Evolutionary conservation across 2,113 vertebrate genomes (phyloP).

Genomic region (Sinocyclocheilus rhinocerous): DNA sequence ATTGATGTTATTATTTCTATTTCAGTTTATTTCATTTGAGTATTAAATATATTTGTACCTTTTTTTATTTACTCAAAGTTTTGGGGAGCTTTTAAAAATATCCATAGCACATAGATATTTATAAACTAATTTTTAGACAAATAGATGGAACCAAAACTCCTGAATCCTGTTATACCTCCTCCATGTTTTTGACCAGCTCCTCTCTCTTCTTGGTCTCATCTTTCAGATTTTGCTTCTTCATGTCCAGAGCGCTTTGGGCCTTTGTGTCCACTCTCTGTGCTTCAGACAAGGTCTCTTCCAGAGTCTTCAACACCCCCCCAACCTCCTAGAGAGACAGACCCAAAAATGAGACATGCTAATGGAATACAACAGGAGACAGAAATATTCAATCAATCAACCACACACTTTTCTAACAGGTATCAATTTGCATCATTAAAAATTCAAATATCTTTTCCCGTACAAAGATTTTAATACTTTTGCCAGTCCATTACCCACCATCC

Average conservation of each 20-base stretch:
- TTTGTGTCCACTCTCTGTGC: slow-evolving; percentile 83
- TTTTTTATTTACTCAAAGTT: too few relatives aligned
- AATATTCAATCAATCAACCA: slow-evolving; percentile 32
- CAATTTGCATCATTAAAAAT: slow-evolving; percentile 45
- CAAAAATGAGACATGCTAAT: slow-evolving; percentile 22
- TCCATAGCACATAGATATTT: too few relatives aligned
- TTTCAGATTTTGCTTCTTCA: slow-evolving; percentile 88
- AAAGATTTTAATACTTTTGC: background rate
- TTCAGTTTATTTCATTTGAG: background rate
- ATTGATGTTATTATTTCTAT: background rate
- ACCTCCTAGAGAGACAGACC: slow-evolving; percentile 75
- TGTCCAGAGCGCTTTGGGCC: slow-evolving; percentile 84
- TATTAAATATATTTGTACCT: background rate
- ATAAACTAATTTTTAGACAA: too few relatives aligned
- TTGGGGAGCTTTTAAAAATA: too few relatives aligned
- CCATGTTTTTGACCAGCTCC: slow-evolving; percentile 84
- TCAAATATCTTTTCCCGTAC: slow-evolving; percentile 31
- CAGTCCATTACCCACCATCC: slow-evolving; percentile 27
- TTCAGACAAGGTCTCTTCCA: slow-evolving; percentile 83
- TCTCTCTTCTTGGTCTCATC: slow-evolving; percentile 83
- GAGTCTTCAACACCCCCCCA: slow-evolving; percentile 72
- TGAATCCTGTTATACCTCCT: slow-evolving; percentile 77
- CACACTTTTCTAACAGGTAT: slow-evolving; percentile 37
- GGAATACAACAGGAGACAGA: slow-evolving; percentile 30
- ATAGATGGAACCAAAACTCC: too few relatives aligned